Conservation (phyloP, 1,140 invertebrate species). For the Drosophila tsacasi region DNA sequence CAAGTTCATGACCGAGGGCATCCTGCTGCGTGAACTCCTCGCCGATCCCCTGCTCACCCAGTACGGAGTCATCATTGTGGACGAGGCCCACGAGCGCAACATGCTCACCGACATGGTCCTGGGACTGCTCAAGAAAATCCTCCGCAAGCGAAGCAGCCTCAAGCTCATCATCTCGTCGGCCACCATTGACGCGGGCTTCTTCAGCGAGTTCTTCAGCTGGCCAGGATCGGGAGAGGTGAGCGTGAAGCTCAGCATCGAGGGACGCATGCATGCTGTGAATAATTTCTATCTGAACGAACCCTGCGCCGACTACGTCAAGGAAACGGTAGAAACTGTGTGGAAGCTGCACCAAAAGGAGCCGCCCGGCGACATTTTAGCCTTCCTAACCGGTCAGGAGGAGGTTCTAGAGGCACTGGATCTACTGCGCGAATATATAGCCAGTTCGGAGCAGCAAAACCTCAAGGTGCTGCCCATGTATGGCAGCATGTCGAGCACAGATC, state of each 20-base stretch:
- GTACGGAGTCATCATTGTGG: slow-evolving; percentile 96
- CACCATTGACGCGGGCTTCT: slow-evolving; percentile 95
- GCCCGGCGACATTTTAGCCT: slow-evolving; percentile 95
- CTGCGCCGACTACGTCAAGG: slow-evolving; percentile 95
- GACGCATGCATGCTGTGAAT: slow-evolving; percentile 94
- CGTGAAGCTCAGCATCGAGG: slow-evolving; percentile 94
- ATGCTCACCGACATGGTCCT: slow-evolving; percentile 97
- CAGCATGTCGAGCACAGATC: slow-evolving; percentile 92
- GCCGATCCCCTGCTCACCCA: slow-evolving; percentile 95
- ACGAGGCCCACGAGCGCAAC: slow-evolving; percentile 98
- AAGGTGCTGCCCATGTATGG: slow-evolving; percentile 97
- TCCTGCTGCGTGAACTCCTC: slow-evolving; percentile 97
- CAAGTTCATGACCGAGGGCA: slow-evolving; percentile 98
- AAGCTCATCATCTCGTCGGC: slow-evolving; percentile 97
- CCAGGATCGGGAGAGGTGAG: slow-evolving; percentile 88
- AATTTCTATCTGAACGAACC: slow-evolving; percentile 94
- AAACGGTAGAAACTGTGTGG: slow-evolving; percentile 93
- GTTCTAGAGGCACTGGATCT: slow-evolving; percentile 91
- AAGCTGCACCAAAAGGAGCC: slow-evolving; percentile 95
- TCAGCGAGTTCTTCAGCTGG: slow-evolving; percentile 95
- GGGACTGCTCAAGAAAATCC: slow-evolving; percentile 97
- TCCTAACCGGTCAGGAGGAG: slow-evolving; percentile 97
- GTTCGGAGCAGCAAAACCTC: slow-evolving; percentile 88
- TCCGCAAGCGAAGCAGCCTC: slow-evolving; percentile 93
- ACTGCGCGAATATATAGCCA: slow-evolving; percentile 88